Conservation (phyloP, 2,888 invertebrate genomes). For the Panzeria rudis region DNA sequence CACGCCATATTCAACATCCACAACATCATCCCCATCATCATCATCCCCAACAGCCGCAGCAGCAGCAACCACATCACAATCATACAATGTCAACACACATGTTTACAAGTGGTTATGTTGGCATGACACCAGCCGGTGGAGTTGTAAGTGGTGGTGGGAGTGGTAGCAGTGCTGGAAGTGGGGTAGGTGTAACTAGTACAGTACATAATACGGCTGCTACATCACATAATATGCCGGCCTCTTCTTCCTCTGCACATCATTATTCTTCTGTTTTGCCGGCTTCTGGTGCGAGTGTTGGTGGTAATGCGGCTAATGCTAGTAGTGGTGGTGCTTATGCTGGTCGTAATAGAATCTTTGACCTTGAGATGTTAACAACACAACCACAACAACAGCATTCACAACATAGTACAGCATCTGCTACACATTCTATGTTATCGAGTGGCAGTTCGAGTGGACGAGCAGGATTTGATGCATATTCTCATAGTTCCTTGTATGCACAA, state of each 20-base stretch:
- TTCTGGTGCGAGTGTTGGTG: constrained; percentile 29
- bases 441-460: constrained; percentile 26
- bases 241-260: constrained; percentile 53
- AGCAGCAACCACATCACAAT: constrained; percentile 58
- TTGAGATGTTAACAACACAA: constrained; percentile 69
- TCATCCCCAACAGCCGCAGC: constrained; percentile 48
- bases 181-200: constrained; percentile 29
- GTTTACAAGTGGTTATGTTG: constrained; percentile 72
- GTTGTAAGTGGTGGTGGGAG: constrained; percentile 31
- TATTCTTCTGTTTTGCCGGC: constrained; percentile 52
- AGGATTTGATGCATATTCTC: constrained; percentile 69
- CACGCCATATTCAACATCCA: constrained; percentile 65
- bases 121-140: constrained; percentile 33
- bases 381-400: constrained; percentile 57
- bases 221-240: constrained; percentile 48
- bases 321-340: constrained; percentile 46
- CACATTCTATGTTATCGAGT: constrained; percentile 56
- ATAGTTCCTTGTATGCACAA: constrained; percentile 66
- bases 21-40: constrained; percentile 49
- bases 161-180: constrained; percentile 29
- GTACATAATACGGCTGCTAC: constrained; percentile 42
- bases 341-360: constrained; percentile 68
- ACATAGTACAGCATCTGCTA: constrained; percentile 38
- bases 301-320: constrained; percentile 31
- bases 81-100: constrained; percentile 67